Percentiles rank a stretch among this genome's conserved stretches.
Evolutionary conservation across 2,113 vertebrate species (phyloP).

Genomic region (Dolichotis patagonum): DNA sequence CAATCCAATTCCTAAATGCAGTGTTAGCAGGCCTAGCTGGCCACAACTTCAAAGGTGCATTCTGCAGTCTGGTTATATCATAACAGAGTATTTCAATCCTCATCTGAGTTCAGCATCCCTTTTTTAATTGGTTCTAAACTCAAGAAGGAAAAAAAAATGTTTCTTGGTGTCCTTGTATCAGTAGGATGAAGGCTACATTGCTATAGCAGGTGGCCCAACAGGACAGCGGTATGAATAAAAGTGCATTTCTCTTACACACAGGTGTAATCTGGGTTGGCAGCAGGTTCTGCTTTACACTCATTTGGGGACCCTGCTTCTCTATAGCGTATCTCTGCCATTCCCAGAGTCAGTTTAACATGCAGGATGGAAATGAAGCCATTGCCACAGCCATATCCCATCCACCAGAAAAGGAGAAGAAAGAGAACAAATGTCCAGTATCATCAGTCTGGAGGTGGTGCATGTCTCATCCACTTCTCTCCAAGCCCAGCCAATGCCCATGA

Average conservation of each 20-base stretch:
- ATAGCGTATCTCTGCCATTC: background rate
- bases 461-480: background rate
- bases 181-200: background rate
- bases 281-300: background rate
- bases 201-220: background rate
- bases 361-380: background rate
- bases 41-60: background rate
- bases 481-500: background rate
- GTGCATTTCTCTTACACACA: background rate
- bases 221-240: background rate
- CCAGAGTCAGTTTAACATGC: background rate
- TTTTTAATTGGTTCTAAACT: background rate
- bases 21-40: background rate
- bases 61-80: no score
- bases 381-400: background rate
- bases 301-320: background rate
- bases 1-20: background rate
- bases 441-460: background rate
- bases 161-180: background rate
- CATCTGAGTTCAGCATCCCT: background rate
- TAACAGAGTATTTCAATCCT: background rate
- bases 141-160: background rate
- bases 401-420: background rate
- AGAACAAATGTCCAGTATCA: fast-evolving
- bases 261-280: background rate